Evolutionary conservation across 1,140 invertebrate genomes (phyloP).

Genomic region (Drosophila arizonae): DNA sequence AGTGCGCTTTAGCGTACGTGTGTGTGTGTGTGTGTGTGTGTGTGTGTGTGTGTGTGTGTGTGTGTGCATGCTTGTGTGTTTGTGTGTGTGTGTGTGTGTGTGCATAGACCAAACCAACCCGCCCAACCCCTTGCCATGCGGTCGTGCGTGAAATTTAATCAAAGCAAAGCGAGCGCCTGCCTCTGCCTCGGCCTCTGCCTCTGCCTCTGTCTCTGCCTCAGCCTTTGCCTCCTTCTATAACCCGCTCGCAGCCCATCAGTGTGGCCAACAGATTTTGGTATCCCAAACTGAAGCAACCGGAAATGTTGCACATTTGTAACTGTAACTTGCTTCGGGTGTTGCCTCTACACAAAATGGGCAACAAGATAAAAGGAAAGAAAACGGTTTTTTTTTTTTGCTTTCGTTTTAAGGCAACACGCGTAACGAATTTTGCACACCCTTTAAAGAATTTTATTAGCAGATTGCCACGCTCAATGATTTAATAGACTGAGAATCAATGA

Average conservation of each 20-base stretch:
- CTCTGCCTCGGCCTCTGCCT: not conserved
- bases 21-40: not conserved
- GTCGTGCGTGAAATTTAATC: conserved; percentile 80
- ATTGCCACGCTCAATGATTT: conserved; percentile 22
- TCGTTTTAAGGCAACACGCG: not conserved
- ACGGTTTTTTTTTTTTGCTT: conserved; percentile 2
- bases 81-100: not conserved
- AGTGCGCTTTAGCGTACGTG: conserved; percentile 5
- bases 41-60: not conserved
- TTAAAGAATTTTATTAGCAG: conserved; percentile 1
- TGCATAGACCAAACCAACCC: conserved; percentile 30
- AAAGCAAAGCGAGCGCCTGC: conserved; percentile 54
- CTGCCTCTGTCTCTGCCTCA: not conserved
- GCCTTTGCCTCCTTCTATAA: conserved; percentile 7
- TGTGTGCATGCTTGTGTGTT: no score
- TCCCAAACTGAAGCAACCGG: conserved; percentile 70
- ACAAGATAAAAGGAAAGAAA: conserved; percentile 31
- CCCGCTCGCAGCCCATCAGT: conserved; percentile 55
- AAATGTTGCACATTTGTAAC: conserved; percentile 81
- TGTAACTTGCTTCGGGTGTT: conserved; percentile 40
- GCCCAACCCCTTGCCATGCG: conserved; percentile 47
- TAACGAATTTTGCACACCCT: conserved; percentile 40
- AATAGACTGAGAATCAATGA: conserved; percentile 5
- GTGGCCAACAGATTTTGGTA: conserved; percentile 75
- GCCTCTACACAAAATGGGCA: conserved; percentile 27